A percentile compares a stretch with the other conserved stretches of the same genome.
phyloP scores from a whole-genome alignment of 2,113 vertebrate species.

The Sapajus apella region DNA sequence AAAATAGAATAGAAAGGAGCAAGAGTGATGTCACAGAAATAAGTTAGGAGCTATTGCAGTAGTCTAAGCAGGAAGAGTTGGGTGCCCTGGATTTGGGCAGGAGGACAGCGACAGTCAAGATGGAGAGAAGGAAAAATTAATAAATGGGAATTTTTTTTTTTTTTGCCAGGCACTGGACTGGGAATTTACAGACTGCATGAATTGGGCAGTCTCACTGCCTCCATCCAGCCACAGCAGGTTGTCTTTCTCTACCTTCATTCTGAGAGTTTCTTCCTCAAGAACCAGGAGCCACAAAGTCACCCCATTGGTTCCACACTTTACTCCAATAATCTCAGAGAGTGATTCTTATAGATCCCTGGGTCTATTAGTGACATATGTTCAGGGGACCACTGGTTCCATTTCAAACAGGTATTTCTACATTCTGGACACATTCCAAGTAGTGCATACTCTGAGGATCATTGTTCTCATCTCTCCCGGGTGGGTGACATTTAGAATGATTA shows the following conservation, averaged over 20 bases:
- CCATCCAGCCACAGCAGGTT: not conserved
- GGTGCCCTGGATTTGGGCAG: not conserved
- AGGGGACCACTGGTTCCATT: not conserved
- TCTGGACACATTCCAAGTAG: constrained; percentile 54
- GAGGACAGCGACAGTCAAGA: not conserved
- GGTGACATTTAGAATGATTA: constrained; percentile 74
- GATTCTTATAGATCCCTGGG: not conserved
- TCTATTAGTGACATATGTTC: not conserved
- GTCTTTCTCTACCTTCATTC: not conserved
- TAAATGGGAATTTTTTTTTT: not conserved
- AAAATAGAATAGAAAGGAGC: constrained; percentile 23
- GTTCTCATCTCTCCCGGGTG: constrained; percentile 53
- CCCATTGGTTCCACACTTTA: constrained; percentile 12
- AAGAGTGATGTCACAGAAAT: not conserved
- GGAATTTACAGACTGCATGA: not conserved
- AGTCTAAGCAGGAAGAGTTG: not conserved
- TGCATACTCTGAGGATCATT: not conserved
- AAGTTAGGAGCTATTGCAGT: not conserved
- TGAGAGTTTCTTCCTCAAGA: constrained; percentile 19
- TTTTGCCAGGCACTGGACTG: not conserved
- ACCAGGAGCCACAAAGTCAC: not conserved
- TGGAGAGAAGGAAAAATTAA: not conserved
- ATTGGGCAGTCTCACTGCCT: not conserved
- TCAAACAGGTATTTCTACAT: constrained; percentile 45
- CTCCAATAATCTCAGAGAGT: not conserved